Evolutionary conservation across 2,888 invertebrate species (phyloP).

Genomic region (Taphrorychus bicolor): DNA sequence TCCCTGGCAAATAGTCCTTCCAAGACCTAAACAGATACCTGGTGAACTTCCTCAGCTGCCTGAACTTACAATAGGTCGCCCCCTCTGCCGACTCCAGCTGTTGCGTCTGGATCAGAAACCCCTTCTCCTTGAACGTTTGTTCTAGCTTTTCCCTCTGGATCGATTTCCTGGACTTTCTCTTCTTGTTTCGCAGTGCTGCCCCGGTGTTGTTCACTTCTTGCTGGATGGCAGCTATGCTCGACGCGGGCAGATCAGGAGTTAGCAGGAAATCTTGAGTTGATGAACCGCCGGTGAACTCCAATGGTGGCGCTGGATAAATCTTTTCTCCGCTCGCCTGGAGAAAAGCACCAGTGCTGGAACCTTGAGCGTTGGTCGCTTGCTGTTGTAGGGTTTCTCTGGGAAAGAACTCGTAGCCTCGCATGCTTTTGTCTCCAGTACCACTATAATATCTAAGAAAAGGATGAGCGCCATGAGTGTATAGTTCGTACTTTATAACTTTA

Average conservation of each 20-base stretch:
- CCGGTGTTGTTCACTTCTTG: constrained; percentile 50
- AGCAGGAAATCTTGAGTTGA: constrained; percentile 54
- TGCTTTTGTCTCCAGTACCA: constrained; percentile 82
- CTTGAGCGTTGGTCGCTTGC: constrained; percentile 63
- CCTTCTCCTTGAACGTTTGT: constrained; percentile 91
- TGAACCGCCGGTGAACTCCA: constrained; percentile 52
- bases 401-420: constrained; percentile 78
- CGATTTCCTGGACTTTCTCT: constrained; percentile 82
- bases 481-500: no score
- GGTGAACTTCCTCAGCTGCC: constrained; percentile 89
- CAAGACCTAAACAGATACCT: constrained; percentile 90
- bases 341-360: constrained; percentile 63
- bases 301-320: constrained; percentile 57
- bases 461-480: no score
- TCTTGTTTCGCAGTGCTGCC: constrained; percentile 58
- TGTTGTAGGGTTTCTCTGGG: constrained; percentile 75
- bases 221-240: constrained; percentile 42
- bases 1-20: constrained; percentile 89
- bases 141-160: constrained; percentile 86
- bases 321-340: constrained; percentile 65
- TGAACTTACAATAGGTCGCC: constrained; percentile 91
- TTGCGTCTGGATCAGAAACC: constrained; percentile 91
- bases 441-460: constrained; percentile 78
- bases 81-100: constrained; percentile 92
- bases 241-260: constrained; percentile 50